Evolutionary conservation across 2,888 invertebrate genomes (phyloP).

Genomic region (Epistrophe eligans): DNA sequence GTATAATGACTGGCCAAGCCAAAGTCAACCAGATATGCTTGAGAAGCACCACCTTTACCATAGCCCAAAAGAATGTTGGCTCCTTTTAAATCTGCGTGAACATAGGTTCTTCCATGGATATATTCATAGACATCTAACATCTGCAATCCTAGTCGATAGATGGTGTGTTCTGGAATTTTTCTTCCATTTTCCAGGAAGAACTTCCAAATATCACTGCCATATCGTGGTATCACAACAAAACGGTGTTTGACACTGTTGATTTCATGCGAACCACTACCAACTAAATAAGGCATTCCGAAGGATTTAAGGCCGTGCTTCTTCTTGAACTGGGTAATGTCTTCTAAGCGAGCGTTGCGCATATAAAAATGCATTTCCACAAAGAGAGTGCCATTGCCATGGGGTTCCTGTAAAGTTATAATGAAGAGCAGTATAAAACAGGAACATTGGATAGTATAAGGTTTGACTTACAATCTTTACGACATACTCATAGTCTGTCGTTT

Average conservation of each 20-base stretch:
- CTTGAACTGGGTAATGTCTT: conserved; percentile 77
- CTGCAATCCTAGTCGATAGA: conserved; percentile 92
- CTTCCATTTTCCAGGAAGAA: conserved; percentile 88
- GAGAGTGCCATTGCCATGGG: conserved; percentile 86
- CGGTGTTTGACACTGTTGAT: conserved; percentile 91
- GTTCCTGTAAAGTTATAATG: conserved; percentile 75
- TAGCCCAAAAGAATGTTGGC: conserved; percentile 94
- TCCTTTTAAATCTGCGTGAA: conserved; percentile 98
- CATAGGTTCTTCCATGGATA: conserved; percentile 94
- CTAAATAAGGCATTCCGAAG: conserved; percentile 85
- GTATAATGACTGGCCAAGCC: conserved; percentile 93
- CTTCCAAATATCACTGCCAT: conserved; percentile 93
- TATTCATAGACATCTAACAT: conserved; percentile 96
- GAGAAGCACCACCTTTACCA: conserved; percentile 87
- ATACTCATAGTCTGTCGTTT: conserved; percentile 86
- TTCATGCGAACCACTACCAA: conserved; percentile 93
- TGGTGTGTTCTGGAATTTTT: conserved; percentile 89
- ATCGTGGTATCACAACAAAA: conserved; percentile 95
- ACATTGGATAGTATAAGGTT: background rate
- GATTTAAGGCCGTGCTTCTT: conserved; percentile 76
- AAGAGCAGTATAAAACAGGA: background rate
- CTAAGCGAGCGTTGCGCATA: conserved; percentile 88
- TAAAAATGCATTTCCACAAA: conserved; percentile 88
- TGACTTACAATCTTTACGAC: conserved; percentile 91
- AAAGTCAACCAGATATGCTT: conserved; percentile 96